These are phyloP conservation scores for Chelon labrosus DNA, from an alignment of 2,797 vertebrate species.

Conservation along the genomic window DNA sequence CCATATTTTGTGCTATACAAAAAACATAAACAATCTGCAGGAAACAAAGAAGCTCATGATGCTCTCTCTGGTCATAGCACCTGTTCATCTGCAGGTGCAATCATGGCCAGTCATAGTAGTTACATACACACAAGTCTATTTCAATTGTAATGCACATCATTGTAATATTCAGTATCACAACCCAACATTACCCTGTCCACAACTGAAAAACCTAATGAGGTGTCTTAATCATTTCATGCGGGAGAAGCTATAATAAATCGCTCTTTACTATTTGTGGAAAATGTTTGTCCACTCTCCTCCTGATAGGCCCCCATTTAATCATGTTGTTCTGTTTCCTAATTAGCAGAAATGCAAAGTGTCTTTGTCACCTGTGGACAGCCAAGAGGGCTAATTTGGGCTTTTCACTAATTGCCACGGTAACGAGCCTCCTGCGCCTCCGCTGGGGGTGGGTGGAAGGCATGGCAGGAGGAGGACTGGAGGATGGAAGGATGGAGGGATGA, in stretches of 20 bases:
- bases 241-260: conserved; percentile 71
- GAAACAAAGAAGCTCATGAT: conserved; percentile 22
- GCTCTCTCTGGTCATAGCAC: conserved; percentile 30
- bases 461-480: conserved; percentile 84
- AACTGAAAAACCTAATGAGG: conserved; percentile 68
- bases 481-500: conserved; percentile 82
- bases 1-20: conserved; percentile 19
- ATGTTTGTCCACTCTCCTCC: conserved; percentile 80
- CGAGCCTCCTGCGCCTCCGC: conserved; percentile 87
- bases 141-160: conserved; percentile 53
- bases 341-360: conserved; percentile 88
- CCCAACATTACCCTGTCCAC: conserved; percentile 54
- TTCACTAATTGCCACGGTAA: conserved; percentile 90
- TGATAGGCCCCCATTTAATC: conserved; percentile 82
- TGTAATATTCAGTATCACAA: conserved; percentile 58
- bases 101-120: background rate
- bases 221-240: conserved; percentile 75
- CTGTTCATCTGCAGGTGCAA: conserved; percentile 50
- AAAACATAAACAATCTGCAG: conserved; percentile 41
- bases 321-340: conserved; percentile 88
- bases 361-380: conserved; percentile 89
- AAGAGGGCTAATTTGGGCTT: conserved; percentile 89
- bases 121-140: conserved; percentile 33
- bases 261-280: conserved; percentile 78
- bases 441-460: conserved; percentile 84